Evolutionary conservation across 2,888 invertebrate species (phyloP), one percentile per base, ranked within the genome.

Genomic region (Stenodera caucasica): DNA sequence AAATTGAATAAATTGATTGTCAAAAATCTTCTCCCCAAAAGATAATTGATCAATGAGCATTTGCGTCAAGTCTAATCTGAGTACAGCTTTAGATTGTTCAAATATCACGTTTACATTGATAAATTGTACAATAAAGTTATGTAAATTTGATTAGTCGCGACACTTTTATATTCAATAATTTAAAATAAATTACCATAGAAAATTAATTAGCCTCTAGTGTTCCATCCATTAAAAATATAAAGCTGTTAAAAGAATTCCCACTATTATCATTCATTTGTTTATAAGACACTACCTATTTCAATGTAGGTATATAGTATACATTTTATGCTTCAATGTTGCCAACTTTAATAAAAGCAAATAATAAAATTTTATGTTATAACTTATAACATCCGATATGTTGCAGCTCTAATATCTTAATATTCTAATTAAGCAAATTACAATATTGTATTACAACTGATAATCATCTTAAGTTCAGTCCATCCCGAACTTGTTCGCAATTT

Each of bases 301-400:
- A 59, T 30, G 26, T n/a, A n/a, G n/a, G n/a, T n/a, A n/a, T 59
- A 59, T 59, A 59, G 50, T 45, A 50, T 14, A 30, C 54, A 40
- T 21, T 58, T 63, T 59, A 14, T 29, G 29, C 26, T 53, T 49
- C 40, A 51, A 32, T 49, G 37, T 15, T 52, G n/a, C 55, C 35
- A 62, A 53, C 29, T 58, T 62, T 56, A 54, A 57, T 54, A 57
- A 37, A 26, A 15, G 15, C 30, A n/a, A 63, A 53, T 63, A 59
- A 63, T 59, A 59, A 63, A 63, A 63, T 63, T 59, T 63, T 57
- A 63, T 59, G 62, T 53, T 56, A 49, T n/a, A n/a, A n/a, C n/a
- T n/a, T n/a, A 57, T 51, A 51, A 54, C 29, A 30, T 5, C 35
- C 53, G 23, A 57, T 45, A 56, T 58, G 58, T 32, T 51, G 51